Evolutionary conservation across 1,140 invertebrate species (phyloP).

Genomic region (Lethrus apterus): DNA sequence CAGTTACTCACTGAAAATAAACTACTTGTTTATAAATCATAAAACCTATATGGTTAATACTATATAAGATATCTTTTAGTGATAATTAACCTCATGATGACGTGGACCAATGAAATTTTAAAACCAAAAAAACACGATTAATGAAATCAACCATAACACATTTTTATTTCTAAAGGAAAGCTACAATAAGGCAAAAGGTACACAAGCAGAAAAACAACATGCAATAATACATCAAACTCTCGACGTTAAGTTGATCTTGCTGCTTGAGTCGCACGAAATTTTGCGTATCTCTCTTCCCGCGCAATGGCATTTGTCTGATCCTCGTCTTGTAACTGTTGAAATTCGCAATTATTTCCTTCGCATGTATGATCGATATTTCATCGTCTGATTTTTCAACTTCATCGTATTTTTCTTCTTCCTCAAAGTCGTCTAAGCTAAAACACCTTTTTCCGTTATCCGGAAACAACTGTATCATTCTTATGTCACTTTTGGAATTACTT

Average conservation of each 20-base stretch:
- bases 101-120: too few species aligned
- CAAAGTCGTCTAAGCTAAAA: background rate
- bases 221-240: slow-evolving; percentile 4
- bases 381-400: slow-evolving; percentile 1
- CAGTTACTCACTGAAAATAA: too few species aligned
- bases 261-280: background rate
- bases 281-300: background rate
- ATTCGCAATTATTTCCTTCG: slow-evolving; percentile 1
- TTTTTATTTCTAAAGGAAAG: background rate
- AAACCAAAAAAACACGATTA: too few species aligned
- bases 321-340: slow-evolving; percentile 3
- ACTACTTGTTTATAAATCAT: too few species aligned
- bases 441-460: background rate
- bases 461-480: background rate
- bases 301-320: background rate
- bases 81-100: too few species aligned
- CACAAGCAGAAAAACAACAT: slow-evolving; percentile 2
- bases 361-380: slow-evolving; percentile 7
- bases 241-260: background rate
- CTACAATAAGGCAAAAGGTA: slow-evolving; percentile 8
- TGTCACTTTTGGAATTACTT: background rate
- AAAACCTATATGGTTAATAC: too few species aligned
- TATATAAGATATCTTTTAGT: too few species aligned
- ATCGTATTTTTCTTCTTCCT: background rate
- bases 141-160: background rate